A percentile compares a stretch with the other conserved stretches of the same genome.
Conservation (phyloP, 2,797 vertebrate genomes). For the Macropus fuliginosus region DNA sequence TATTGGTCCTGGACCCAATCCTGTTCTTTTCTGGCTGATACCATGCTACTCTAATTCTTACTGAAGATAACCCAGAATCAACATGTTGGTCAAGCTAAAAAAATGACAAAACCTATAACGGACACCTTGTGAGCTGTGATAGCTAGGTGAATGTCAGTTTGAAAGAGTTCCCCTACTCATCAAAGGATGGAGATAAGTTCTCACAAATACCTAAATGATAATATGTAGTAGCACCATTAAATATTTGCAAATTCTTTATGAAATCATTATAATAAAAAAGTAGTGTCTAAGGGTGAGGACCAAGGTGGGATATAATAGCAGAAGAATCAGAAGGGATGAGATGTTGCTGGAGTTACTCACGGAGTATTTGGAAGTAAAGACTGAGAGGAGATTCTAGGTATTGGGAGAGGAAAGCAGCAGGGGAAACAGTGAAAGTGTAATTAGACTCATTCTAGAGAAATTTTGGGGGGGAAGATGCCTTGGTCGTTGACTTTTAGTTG, state of each 20-base stretch:
- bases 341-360: neutral
- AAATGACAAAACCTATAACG: neutral
- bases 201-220: neutral
- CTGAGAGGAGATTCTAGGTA: neutral
- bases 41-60: neutral
- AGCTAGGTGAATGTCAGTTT: neutral
- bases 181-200: neutral
- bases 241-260: neutral
- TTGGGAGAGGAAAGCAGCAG: neutral
- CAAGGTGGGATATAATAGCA: neutral
- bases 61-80: neutral
- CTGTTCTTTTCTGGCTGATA: neutral
- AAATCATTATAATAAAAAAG: neutral
- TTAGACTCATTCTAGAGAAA: neutral
- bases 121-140: neutral
- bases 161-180: neutral
- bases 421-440: neutral
- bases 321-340: neutral
- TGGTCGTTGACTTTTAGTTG: neutral
- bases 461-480: neutral
- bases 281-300: neutral
- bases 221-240: neutral
- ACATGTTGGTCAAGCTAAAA: neutral
- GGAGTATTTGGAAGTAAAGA: neutral
- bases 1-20: neutral